Evolutionary conservation across 2,888 invertebrate species (phyloP).

Genomic region (Crepidodera aurea): DNA sequence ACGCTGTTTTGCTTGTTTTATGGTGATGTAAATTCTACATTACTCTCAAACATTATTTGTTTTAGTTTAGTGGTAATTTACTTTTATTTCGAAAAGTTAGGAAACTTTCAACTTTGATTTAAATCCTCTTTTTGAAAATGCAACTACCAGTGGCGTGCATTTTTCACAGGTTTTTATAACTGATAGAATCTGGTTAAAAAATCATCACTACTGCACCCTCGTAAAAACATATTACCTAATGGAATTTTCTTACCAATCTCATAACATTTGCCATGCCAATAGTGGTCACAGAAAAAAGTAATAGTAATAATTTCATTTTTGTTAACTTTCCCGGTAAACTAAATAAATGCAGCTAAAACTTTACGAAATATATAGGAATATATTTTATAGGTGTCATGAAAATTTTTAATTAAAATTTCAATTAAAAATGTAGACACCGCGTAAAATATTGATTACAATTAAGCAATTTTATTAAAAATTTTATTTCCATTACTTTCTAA

Average conservation of each 20-base stretch:
- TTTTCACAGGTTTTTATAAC: not conserved
- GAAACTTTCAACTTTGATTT: too few species aligned
- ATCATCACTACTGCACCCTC: too few species aligned
- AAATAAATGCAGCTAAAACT: not conserved
- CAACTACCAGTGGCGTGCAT: not conserved
- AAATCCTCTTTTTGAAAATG: too few species aligned
- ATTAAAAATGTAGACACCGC: not conserved
- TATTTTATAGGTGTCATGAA: not conserved
- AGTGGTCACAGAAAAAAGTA: not conserved
- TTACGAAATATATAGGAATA: not conserved
- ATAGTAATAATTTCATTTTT: not conserved
- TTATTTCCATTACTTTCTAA: too few species aligned
- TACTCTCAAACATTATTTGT: too few species aligned
- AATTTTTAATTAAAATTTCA: slow-evolving; percentile 12
- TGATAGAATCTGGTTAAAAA: not conserved
- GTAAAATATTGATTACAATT: slow-evolving; percentile 3
- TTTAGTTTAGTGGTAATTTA: too few species aligned
- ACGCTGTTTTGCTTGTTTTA: too few species aligned
- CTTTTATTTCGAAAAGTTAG: too few species aligned
- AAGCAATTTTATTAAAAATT: slow-evolving; percentile 3
- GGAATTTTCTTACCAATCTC: not conserved
- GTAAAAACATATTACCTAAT: not conserved
- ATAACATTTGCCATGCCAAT: not conserved
- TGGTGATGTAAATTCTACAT: too few species aligned
- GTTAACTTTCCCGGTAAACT: not conserved